Base-by-base conservation (phyloP, 2,113 vertebrate genomes). In the Synodontis membranacea region DNA sequence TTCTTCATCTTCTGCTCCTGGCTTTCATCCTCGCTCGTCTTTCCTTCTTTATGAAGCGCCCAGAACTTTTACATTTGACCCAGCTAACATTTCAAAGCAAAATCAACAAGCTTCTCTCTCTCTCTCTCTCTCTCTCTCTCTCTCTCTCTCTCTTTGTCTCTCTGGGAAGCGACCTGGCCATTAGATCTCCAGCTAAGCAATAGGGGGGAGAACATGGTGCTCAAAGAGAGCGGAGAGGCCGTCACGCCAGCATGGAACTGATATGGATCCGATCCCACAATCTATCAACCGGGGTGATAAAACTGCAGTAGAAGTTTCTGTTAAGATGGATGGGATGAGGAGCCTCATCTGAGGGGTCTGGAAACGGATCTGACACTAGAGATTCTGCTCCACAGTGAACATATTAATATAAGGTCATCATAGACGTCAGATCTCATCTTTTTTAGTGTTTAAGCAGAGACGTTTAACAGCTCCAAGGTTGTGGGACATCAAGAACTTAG, bases 261-360 rank as follows among this genome's bases (percentile, higher is more conserved):
- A 95, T 93, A 91, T 94, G 94, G 93, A 95, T 96, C 96, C 94
- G 91, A 93, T 94, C 94, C 91, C 92, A 90, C 94, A 95, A 95
- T 96, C 95, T 96, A 95, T 95, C 95, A 95, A 92, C 91, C 87
- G 90, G 91, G 93, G 93, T 91, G 91, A 93, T 94, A 94, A 93
- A 94, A 93, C 89, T 89, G 88, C 87, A 86, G 88, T 76, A 31
- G 82, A 34, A 52, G 58, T 83, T 56, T 86, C 60, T 92, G 91
- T 94, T 90, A 93, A 94, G 94, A 94, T 89, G 90, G 90, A 93
- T 94, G 92, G 89, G 89, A 91, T 90, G 85, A 83, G 54, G 85
- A 92, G 90, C 80, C 87, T 90, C 48, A 85, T 88, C 84, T 85
- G 46, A 79, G 88, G 91, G 90, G 90, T 81, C 89, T 88, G 82